Conservation (phyloP, 2,113 vertebrate genomes). For the Bufo bufo region DNA sequence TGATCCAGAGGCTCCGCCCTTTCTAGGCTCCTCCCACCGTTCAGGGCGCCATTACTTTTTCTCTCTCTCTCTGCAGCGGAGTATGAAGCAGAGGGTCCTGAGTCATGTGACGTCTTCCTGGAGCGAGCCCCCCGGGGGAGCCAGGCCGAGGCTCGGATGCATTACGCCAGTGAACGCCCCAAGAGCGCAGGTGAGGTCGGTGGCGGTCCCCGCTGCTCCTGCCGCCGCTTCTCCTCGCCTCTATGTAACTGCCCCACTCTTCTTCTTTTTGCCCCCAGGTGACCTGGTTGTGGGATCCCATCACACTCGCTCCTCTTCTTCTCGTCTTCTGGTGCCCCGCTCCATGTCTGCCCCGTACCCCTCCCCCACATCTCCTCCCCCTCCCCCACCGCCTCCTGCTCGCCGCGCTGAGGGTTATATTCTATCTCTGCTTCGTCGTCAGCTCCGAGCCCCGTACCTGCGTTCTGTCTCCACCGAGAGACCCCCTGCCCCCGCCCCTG, state of each 20-base stretch:
- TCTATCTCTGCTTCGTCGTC: slow-evolving; percentile 77
- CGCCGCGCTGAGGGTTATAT: slow-evolving; percentile 82
- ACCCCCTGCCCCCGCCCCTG: neutral
- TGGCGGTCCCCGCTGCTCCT: neutral
- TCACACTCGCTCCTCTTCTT: slow-evolving; percentile 57
- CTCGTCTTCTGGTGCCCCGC: slow-evolving; percentile 73
- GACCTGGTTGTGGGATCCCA: slow-evolving; percentile 66
- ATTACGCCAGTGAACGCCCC: slow-evolving; percentile 77
- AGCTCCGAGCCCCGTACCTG: slow-evolving; percentile 64
- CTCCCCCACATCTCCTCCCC: slow-evolving; percentile 63
- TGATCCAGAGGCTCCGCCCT: neutral
- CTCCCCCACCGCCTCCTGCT: slow-evolving; percentile 67
- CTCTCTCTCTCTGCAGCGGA: neutral
- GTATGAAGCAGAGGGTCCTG: slow-evolving; percentile 7
- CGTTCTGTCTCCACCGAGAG: slow-evolving; percentile 48
- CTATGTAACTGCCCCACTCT: slow-evolving; percentile 33
- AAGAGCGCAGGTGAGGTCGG: slow-evolving; percentile 82
- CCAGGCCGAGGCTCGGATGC: slow-evolving; percentile 67
- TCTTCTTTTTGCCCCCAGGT: slow-evolving; percentile 59
- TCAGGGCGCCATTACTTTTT: neutral
- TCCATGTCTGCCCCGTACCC: slow-evolving; percentile 82
- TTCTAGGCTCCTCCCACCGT: neutral
- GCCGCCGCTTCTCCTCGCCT: neutral
- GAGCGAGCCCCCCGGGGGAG: slow-evolving; percentile 62
- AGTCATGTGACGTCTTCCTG: slow-evolving; percentile 48